Base-by-base conservation (phyloP, 2,113 vertebrate genomes). In the Ranitomeya imitator region DNA sequence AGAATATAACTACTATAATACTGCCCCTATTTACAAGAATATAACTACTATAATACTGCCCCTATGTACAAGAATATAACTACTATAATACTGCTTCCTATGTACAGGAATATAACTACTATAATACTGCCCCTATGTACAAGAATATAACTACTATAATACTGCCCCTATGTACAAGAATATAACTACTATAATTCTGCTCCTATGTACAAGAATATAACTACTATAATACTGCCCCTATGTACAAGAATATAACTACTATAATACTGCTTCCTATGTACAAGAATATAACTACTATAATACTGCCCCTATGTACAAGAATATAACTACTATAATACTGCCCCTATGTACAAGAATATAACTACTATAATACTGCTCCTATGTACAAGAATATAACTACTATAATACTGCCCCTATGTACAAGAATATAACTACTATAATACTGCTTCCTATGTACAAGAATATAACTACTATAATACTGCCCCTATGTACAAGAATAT, bases 391-490 rank as follows among this genome's bases (percentile, higher is more conserved):
- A 45, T 74, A 74, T 74, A 74, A 45, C 31, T 74, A 74, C 71
- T 45, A 74, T 37, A 74, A 74, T 74, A 74, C 71, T 3, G 37
- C 37, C 3, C 37, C 37, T 6, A 11, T 76, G 16, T 52, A 51
- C 45, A 76, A 76, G 16, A 74, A 45, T 74, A 74, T 74, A 74
- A 45, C 31, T 74, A 74, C 71, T 45, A 74, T 37, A 74, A 74
- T 74, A 74, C 71, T 3, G 37, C 37, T 5, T n/a, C 37, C 37
- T 6, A 11, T 76, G 31, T 52, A 21, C 45, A 76, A 76, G 16
- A 74, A 45, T 74, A 74, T 74, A 74, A 45, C 31, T 74, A 74
- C 71, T 45, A 74, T 37, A 74, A 74, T 74, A 74, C 71, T 3
- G 37, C 37, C 3, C 37, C 37, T 6, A 11, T 76, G 16, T 52